Conservation (phyloP, 2,113 vertebrate genomes). For the Apodemus speciosus region DNA sequence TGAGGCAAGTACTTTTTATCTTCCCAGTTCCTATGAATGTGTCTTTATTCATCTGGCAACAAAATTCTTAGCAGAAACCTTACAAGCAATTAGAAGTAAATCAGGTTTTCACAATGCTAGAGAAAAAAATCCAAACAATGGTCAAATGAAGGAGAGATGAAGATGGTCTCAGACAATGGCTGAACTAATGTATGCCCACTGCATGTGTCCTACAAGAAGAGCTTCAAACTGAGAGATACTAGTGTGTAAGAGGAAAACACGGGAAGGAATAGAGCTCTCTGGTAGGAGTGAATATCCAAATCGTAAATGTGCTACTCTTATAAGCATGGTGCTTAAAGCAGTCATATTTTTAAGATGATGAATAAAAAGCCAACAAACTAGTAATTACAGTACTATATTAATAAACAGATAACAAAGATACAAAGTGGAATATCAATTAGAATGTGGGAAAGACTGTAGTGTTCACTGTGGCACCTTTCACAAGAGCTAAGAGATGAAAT, state of each 20-base stretch:
- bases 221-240: background rate
- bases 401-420: background rate
- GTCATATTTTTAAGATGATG: background rate
- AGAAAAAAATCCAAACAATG: background rate
- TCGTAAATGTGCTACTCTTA: background rate
- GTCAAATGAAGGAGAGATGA: background rate
- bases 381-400: background rate
- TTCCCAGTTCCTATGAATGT: background rate
- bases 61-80: background rate
- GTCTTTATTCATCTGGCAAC: background rate
- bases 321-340: background rate
- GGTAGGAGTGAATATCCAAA: background rate
- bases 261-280: background rate
- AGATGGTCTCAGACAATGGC: background rate
- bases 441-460: background rate
- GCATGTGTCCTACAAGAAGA: background rate
- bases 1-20: background rate
- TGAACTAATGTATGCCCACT: background rate
- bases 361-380: background rate
- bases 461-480: background rate
- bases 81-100: background rate
- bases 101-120: background rate
- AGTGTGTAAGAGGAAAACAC: background rate
- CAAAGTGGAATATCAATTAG: background rate
- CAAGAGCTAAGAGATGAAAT: background rate